phyloP scores from a whole-genome alignment of 2,888 invertebrate genomes.

The Silvanus unidentatus region DNA sequence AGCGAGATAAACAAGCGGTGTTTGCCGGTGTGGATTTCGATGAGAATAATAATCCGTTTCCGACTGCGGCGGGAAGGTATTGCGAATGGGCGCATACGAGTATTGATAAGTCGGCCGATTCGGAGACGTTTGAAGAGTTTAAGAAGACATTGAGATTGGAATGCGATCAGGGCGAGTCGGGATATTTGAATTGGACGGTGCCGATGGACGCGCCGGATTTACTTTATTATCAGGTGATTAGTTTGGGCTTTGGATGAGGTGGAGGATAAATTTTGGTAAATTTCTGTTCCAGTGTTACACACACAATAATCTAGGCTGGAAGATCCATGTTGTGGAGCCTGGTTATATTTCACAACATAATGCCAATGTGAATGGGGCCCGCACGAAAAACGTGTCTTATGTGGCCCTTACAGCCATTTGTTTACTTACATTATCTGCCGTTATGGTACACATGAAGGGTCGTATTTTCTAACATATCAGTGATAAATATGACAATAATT shows the following conservation, averaged over 20 bases:
- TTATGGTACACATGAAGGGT: constrained; percentile 19
- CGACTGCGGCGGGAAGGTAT: constrained; percentile 77
- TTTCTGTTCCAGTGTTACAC: constrained; percentile 71
- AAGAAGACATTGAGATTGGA: constrained; percentile 68
- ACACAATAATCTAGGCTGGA: constrained; percentile 90
- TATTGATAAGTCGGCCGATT: constrained; percentile 64
- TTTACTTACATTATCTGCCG: constrained; percentile 19
- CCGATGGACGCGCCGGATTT: constrained; percentile 75
- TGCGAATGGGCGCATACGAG: constrained; percentile 83
- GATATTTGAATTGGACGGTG: constrained; percentile 78
- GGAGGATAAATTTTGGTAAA: neutral
- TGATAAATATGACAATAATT: constrained; percentile 23
- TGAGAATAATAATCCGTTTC: constrained; percentile 69
- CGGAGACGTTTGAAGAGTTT: constrained; percentile 72
- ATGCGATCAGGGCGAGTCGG: constrained; percentile 73
- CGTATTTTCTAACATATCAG: constrained; percentile 30
- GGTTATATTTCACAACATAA: constrained; percentile 49
- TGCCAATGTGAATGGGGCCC: constrained; percentile 20
- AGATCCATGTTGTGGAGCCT: constrained; percentile 78
- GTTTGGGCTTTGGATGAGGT: too few species aligned
- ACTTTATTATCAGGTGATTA: constrained; percentile 78
- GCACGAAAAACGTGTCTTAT: constrained; percentile 18
- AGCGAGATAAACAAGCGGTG: constrained; percentile 59
- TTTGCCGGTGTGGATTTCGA: constrained; percentile 79
- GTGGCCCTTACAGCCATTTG: constrained; percentile 18